These are phyloP conservation scores for Cromileptes altivelis DNA, from an alignment of 2,113 vertebrate genomes.

Conservation along the genomic window DNA sequence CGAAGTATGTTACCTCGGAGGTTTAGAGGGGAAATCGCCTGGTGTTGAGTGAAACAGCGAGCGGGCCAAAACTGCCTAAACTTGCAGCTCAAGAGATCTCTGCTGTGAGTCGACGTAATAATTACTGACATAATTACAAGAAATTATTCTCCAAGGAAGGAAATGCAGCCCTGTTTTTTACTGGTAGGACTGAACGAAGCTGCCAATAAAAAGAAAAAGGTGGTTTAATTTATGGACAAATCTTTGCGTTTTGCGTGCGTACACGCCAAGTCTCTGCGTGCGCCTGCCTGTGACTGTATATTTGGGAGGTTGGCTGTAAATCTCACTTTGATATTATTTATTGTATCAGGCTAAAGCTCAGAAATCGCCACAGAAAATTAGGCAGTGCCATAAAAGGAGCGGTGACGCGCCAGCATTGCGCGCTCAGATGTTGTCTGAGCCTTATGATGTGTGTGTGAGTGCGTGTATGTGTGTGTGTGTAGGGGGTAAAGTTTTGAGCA, in stretches of 20 bases:
- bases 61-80: neutral
- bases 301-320: conserved; percentile 10
- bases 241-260: neutral
- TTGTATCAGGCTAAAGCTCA: conserved; percentile 24
- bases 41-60: conserved; percentile 43
- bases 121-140: conserved; percentile 70
- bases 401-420: conserved; percentile 72
- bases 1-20: conserved; percentile 8
- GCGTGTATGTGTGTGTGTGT: conserved; percentile 25
- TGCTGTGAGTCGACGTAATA: conserved; percentile 51
- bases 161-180: conserved; percentile 40
- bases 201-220: conserved; percentile 14
- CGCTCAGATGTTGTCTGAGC: conserved; percentile 76
- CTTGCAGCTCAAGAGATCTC: conserved; percentile 33
- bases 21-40: conserved; percentile 18
- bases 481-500: conserved; percentile 71
- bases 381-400: conserved; percentile 70
- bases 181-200: neutral
- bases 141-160: conserved; percentile 63
- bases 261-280: neutral
- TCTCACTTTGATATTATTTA: conserved; percentile 42
- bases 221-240: conserved; percentile 13
- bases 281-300: neutral
- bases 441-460: conserved; percentile 37
- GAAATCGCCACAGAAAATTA: conserved; percentile 15